Conservation (phyloP, 1,140 invertebrate species). For the Conus betulinus region DNA sequence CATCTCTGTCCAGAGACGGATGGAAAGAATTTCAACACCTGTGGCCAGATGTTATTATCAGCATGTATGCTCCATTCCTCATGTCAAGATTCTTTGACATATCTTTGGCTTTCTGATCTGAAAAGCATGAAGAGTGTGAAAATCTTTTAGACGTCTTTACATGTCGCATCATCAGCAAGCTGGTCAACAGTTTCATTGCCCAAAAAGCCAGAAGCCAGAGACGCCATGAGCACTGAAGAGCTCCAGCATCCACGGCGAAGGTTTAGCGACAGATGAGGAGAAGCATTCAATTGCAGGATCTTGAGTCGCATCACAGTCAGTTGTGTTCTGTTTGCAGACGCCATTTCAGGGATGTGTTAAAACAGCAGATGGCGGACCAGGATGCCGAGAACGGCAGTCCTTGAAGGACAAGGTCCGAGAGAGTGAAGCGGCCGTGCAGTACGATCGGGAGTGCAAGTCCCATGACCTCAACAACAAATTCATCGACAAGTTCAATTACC, state of each 20-base stretch:
- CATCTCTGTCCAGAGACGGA: too few relatives aligned
- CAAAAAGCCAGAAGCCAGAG: too few relatives aligned
- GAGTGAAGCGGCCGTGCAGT: constrained; percentile 62
- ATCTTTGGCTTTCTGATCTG: too few relatives aligned
- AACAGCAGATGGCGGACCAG: constrained; percentile 72
- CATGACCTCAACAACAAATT: constrained; percentile 60
- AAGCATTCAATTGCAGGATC: neutral
- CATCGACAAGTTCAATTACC: constrained; percentile 62
- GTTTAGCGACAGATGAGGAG: neutral
- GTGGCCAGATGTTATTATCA: too few relatives aligned
- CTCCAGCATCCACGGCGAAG: neutral
- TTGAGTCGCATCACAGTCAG: neutral
- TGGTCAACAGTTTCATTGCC: too few relatives aligned
- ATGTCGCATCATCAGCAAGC: too few relatives aligned
- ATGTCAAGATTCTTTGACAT: too few relatives aligned
- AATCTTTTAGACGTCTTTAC: too few relatives aligned
- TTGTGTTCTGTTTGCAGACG: constrained; percentile 51
- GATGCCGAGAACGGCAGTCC: constrained; percentile 46
- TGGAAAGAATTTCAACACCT: too few relatives aligned
- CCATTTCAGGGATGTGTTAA: constrained; percentile 69
- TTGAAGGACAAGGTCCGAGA: constrained; percentile 63
- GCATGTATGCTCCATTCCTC: too few relatives aligned
- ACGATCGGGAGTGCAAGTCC: constrained; percentile 61
- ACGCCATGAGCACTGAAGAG: neutral
- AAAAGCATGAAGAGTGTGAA: too few relatives aligned